A percentile compares a stretch with the other conserved stretches of the same genome.
These are phyloP conservation scores for Taphrorychus bicolor DNA, from an alignment of 2,888 invertebrate genomes.

Conservation along the genomic window DNA sequence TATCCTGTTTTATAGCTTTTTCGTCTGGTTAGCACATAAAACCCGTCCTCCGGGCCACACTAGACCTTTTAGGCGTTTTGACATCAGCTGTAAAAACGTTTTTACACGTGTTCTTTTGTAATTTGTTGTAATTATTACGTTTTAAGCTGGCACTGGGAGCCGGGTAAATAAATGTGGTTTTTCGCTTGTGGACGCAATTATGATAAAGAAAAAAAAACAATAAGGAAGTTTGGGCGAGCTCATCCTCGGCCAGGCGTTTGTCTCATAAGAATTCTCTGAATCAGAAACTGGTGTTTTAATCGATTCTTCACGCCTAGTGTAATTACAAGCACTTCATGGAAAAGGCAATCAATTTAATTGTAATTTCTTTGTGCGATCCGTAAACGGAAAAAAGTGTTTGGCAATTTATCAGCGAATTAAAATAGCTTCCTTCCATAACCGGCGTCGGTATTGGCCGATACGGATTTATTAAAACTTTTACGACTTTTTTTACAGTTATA, in stretches of 20 bases:
- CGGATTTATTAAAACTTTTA: not conserved
- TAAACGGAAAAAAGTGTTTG: not conserved
- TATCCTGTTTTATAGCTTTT: not conserved
- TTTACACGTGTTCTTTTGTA: not conserved
- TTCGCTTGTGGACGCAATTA: not conserved
- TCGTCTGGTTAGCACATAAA: not conserved
- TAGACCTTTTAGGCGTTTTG: not conserved
- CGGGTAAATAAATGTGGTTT: not conserved
- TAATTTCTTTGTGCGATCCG: not conserved
- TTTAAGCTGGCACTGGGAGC: not conserved
- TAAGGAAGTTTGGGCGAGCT: not conserved
- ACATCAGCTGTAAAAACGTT: not conserved
- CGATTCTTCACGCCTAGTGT: constrained; percentile 4
- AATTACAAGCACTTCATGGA: constrained; percentile 6
- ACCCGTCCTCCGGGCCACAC: not conserved
- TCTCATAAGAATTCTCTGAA: not conserved
- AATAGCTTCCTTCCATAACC: not conserved
- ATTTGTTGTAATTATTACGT: not conserved
- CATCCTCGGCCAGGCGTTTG: not conserved
- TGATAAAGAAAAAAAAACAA: not conserved
- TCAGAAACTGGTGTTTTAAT: not conserved
- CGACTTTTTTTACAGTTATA: not conserved
- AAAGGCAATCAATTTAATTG: constrained; percentile 5
- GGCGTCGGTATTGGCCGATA: not conserved
- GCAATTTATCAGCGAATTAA: constrained; percentile 6